phyloP scores from a whole-genome alignment of 2,113 vertebrate species.

The Reinhardtius hippoglossoides region DNA sequence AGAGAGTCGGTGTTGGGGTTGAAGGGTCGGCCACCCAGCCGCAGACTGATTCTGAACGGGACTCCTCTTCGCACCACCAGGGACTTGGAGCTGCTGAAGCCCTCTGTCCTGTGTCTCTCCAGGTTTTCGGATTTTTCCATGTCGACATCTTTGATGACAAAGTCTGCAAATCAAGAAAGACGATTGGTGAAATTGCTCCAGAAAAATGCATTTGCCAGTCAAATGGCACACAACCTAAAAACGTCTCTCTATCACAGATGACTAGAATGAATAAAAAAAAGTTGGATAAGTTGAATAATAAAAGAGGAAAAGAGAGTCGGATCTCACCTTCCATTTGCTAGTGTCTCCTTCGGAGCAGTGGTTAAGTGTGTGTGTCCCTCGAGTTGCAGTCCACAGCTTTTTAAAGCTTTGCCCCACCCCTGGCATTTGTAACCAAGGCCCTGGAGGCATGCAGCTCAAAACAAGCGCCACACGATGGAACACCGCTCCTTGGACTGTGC shows the following conservation, averaged over 20 bases:
- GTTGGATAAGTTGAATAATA: not conserved
- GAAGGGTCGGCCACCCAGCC: conserved; percentile 57
- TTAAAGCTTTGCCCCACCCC: conserved; percentile 55
- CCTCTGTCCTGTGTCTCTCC: conserved; percentile 68
- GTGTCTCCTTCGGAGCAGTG: not conserved
- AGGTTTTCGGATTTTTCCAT: conserved; percentile 70
- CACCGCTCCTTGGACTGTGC: not conserved
- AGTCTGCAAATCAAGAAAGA: conserved; percentile 44
- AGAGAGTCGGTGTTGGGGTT: conserved; percentile 64
- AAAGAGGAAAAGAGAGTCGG: not conserved
- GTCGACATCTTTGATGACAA: conserved; percentile 54
- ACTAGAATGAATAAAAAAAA: not conserved
- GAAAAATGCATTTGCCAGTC: not conserved
- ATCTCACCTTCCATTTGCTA: conserved; percentile 76
- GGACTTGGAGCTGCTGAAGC: conserved; percentile 54
- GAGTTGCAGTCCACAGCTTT: conserved; percentile 17
- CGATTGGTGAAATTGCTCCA: not conserved
- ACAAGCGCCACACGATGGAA: not conserved
- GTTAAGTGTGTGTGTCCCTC: not conserved
- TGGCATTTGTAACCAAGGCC: conserved; percentile 12
- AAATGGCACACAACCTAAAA: not conserved
- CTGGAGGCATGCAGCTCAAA: not conserved
- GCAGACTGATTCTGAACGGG: conserved; percentile 65
- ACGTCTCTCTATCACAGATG: not conserved
- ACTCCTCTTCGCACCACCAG: conserved; percentile 82